Base-by-base conservation (phyloP, 2,113 vertebrate species). In the Ranitomeya variabilis region DNA sequence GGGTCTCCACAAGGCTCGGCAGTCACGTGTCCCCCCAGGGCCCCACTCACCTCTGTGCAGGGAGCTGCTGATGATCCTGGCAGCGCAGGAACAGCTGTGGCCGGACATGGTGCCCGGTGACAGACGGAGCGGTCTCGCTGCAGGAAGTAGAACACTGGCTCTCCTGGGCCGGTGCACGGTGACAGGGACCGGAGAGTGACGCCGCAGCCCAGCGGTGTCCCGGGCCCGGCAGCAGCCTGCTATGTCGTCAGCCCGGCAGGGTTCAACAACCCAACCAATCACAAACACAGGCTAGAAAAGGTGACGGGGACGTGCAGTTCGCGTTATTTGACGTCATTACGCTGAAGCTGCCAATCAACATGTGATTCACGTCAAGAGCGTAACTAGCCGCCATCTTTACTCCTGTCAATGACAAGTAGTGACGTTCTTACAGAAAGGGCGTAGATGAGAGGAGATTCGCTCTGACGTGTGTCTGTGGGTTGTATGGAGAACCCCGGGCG, bases 31-130 rank as follows among this genome's bases (percentile, higher is more conserved):
- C 7, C 18, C 62, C 21, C 19, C 19, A 18, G 5, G 62, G 26
- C 26, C 69, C 52, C 15, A 15, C 92, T 93, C 45, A 93, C 93
- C 93, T 93, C 92, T 91, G 5, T 93, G 91, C 83, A 93, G 87
- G 54, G 93, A 92, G 0, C 91, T 91, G 77, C 90, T 85, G 66
- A 93, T 69, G 0, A 93, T 91, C 55, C 93, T 91, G 37, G 92
- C 92, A 6, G 91, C 90, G 8, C 88, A 90, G 15, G 86, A 90
- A 84, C 91, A 90, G 87, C 74, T 81, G 67, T 45, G n/a, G 21
- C 88, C 64, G 54, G 91, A 85, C 91, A 91, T 91, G 45, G 11
- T 86, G 37, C n/a, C 26, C 73, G 66, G 45, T 69, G 16, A 0
- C 8, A 12, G 16, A 5, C 69, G 15, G 71, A 10, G 8, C 13